Evolutionary conservation across 2,113 vertebrate species (phyloP).

Genomic region (Melanerpes formicivorus): DNA sequence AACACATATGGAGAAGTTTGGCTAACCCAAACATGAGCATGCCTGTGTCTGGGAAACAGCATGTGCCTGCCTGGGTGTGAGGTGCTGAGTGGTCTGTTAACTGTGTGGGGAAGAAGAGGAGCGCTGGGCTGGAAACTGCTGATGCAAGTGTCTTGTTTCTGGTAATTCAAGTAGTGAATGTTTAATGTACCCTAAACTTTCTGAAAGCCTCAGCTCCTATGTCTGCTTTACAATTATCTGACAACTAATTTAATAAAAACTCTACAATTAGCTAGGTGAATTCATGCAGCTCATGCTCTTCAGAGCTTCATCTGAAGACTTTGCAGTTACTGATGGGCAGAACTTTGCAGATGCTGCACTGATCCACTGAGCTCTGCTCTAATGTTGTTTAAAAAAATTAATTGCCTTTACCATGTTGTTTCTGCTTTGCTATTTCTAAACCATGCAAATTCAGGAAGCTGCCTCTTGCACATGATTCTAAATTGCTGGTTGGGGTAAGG

Average conservation of each 20-base stretch:
- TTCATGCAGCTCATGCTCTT: background rate
- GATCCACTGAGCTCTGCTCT: background rate
- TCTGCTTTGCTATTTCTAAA: slow-evolving; percentile 8
- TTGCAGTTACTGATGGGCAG: background rate
- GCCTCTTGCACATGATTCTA: background rate
- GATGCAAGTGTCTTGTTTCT: background rate
- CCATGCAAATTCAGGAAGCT: background rate
- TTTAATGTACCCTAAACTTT: background rate
- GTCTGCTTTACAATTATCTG: background rate
- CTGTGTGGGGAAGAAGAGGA: background rate
- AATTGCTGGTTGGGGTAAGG: background rate
- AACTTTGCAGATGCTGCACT: background rate
- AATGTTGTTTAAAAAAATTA: background rate
- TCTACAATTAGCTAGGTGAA: background rate
- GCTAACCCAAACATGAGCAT: fast-evolving
- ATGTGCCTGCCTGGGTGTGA: background rate
- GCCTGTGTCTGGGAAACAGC: background rate
- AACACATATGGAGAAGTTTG: fast-evolving
- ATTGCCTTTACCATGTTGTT: background rate
- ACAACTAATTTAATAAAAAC: background rate
- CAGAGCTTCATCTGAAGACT: background rate
- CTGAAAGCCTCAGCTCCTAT: background rate
- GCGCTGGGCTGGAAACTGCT: background rate
- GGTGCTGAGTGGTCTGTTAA: background rate
- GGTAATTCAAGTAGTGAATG: background rate